Base-by-base conservation (phyloP, 2,797 vertebrate species). In the Diglossa cyanea region DNA sequence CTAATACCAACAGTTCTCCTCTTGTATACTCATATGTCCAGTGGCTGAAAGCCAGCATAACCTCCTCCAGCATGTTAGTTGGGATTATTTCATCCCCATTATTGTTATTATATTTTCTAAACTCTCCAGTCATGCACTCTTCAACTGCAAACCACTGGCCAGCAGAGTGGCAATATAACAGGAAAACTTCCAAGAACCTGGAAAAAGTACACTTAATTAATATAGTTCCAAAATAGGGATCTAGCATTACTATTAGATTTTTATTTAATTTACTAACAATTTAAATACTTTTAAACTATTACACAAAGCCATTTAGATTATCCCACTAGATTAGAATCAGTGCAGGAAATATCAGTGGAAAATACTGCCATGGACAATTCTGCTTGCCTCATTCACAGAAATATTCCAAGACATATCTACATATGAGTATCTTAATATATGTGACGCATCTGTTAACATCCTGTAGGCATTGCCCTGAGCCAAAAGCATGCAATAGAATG, bases 91-190 rank as follows among this genome's bases (percentile, higher is more conserved):
- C 99, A 68, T 99, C 99, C n/a, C 99, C 99, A 6, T 99, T 99
- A 97, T 99, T 99, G 96, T 99, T 99, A 94, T 99, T 99, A 30
- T 99, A 99, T 97, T 99, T 99, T 86, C 99, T 98, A 96, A 99
- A 99, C 96, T 99, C 99, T 55, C 99, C 99, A 0, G 99, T 99
- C 97, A 99, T 99, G 94, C 99, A 99, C 94, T 99, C 99, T 95
- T 99, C 99, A 76, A 99, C 99, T 11, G 99, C 99, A 90, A 99
- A 99, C 99, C 99, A 99, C 97, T 99, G 99, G 37, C 99, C 99
- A n/a, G 99, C 99, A 72, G 99, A 99, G 95, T 99, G 99, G 97
- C 99, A 99, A 97, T 99, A 99, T 57, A 99, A 98, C 94, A 99
- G 97, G 94, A 98, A 99, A 94, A 99, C 99, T 98, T 99, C 99